phyloP scores from a whole-genome alignment of 2,113 vertebrate genomes.

The Silurus glanis region DNA sequence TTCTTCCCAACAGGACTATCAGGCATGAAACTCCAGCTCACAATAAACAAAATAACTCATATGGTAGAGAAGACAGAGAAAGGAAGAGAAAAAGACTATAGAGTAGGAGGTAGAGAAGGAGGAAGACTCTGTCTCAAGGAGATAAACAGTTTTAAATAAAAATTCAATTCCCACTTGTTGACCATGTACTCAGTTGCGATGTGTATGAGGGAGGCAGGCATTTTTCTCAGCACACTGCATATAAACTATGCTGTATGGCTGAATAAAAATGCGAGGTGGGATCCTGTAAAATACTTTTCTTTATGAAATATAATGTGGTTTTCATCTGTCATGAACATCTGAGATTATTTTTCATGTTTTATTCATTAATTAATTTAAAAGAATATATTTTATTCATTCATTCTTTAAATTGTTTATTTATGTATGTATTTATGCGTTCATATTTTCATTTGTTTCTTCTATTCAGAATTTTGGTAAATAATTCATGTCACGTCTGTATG shows the following conservation, averaged over 20 bases:
- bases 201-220: not conserved
- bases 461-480: not conserved
- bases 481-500: conserved; percentile 5
- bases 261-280: not conserved
- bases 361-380: not conserved
- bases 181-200: not conserved
- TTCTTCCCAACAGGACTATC: not conserved
- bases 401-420: not conserved
- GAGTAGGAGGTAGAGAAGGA: not conserved
- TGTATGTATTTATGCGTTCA: not conserved
- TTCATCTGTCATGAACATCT: not conserved
- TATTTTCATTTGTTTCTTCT: not conserved
- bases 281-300: not conserved
- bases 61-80: not conserved
- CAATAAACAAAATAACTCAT: not conserved
- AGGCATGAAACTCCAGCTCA: not conserved
- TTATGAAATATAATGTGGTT: not conserved
- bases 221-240: not conserved
- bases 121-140: not conserved
- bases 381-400: not conserved
- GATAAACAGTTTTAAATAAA: not conserved
- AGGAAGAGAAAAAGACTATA: not conserved
- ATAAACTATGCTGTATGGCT: not conserved
- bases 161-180: conserved; percentile 11
- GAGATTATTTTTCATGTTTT: not conserved